Evolutionary conservation across 2,888 invertebrate genomes (phyloP), one percentile per base, ranked within the genome.

Genomic region (Anodontia alba): DNA sequence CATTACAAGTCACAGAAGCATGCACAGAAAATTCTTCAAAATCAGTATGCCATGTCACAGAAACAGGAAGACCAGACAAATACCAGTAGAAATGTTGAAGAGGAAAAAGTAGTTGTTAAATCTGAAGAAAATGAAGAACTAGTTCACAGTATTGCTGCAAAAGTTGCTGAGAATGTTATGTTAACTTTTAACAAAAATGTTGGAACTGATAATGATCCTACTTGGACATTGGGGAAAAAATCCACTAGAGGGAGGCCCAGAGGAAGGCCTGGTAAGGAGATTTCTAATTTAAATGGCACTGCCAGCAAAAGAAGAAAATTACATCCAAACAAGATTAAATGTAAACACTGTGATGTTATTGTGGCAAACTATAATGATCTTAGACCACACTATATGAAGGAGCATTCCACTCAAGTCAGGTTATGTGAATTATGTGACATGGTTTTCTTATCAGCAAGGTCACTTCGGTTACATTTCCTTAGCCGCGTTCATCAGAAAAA

Each of bases 301-400:
- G 62, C 33, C 7, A 20, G 7, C 33, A 62, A 33, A 62, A 31
- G 31, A 62, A 20, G 17, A 10, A 31, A 33, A 17, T 26, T 8
- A 26, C n/a, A n/a, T 54, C 7, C 62, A 17, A 62, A 33, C 17
- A 62, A 62, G 10, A 87, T 87, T 73, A 91, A 91, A 73, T 93
- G 93, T 83, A 87, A 90, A 26, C 89, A 90, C 62, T 93, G 93
- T 85, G 89, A 90, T 12, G 92, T 90, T 79, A 89, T 80, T 38
- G 90, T 89, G 8, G 72, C 75, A 3, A 81, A 84, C n/a, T 91
- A 91, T 68, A 83, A 86, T 36, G 91, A 91, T 38, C 80, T 93
- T 12, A 80, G 92, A 49, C 88, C 90, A 1, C 93, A 93, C 82
- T 92, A 90, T 73, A 81, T 92, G 43, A 87, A 89, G 20, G 83